phyloP scores from a whole-genome alignment of 2,888 invertebrate genomes.

The Clunio marinus region DNA sequence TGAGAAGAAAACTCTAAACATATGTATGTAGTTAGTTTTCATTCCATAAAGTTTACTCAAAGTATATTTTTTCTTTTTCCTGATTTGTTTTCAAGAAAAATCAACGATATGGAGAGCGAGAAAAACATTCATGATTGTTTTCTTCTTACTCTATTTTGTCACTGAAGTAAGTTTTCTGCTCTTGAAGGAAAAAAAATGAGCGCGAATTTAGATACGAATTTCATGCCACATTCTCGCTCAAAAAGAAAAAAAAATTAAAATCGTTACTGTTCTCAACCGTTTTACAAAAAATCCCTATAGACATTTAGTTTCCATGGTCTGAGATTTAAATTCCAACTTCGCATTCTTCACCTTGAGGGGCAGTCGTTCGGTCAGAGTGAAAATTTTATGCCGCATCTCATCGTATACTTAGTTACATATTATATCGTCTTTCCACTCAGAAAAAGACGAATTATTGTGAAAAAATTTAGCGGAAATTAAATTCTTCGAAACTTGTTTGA shows the following conservation, averaged over 20 bases:
- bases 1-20: no score
- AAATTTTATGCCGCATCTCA: no score
- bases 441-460: no score
- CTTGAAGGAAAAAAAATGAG: background rate
- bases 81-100: no score
- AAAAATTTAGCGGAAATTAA: background rate
- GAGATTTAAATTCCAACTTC: background rate
- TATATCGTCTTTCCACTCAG: background rate
- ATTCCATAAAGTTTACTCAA: no score
- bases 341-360: slow-evolving; percentile 4
- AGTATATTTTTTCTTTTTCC: no score
- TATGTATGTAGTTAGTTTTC: no score
- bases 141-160: no score
- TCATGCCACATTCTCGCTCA: background rate
- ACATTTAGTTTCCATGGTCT: background rate
- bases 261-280: background rate
- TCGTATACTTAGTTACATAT: background rate
- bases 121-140: background rate
- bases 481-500: no score
- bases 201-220: background rate
- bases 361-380: slow-evolving; percentile 5
- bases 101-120: background rate
- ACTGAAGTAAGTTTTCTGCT: background rate
- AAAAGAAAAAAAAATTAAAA: no score
- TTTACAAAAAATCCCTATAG: background rate